A percentile compares a stretch with the other conserved stretches of the same genome.
Evolutionary conservation across 2,113 vertebrate genomes (phyloP).

Genomic region (Raja brachyura): DNA sequence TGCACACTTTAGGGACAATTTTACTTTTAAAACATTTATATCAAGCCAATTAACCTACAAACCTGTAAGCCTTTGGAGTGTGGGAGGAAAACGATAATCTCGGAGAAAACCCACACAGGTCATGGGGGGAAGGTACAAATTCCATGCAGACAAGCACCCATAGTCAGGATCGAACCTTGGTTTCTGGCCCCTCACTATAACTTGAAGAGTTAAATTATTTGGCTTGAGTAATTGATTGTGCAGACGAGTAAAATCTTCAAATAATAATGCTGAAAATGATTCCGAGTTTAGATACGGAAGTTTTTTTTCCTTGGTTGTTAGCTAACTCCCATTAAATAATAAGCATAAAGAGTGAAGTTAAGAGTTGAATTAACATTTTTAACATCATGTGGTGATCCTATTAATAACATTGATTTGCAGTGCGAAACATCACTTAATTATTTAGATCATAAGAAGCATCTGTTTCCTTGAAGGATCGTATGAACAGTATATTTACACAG

Average conservation of each 20-base stretch:
- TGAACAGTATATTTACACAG: background rate
- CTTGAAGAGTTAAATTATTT: background rate
- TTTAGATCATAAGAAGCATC: background rate
- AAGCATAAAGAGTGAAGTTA: background rate
- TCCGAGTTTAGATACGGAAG: background rate
- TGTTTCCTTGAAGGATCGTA: constrained; percentile 11
- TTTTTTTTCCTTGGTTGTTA: background rate
- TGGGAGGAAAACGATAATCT: too few species aligned
- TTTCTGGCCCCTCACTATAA: too few species aligned
- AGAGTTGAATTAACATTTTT: background rate
- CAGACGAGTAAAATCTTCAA: background rate
- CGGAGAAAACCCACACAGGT: too few species aligned
- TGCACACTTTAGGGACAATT: too few species aligned
- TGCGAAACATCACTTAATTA: constrained; percentile 11
- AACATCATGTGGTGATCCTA: background rate
- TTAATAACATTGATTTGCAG: background rate
- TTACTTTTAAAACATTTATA: too few species aligned
- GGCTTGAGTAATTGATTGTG: background rate
- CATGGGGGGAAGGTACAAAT: too few species aligned
- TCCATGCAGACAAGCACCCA: too few species aligned
- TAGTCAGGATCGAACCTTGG: too few species aligned
- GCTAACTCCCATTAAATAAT: background rate
- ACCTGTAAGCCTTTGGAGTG: too few species aligned
- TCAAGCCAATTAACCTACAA: too few species aligned
- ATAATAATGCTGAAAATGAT: background rate